A percentile compares a stretch with the other conserved stretches of the same genome.
These are phyloP conservation scores for Pangasius mekongensis DNA, from an alignment of 2,797 vertebrate species.

Conservation along the genomic window DNA sequence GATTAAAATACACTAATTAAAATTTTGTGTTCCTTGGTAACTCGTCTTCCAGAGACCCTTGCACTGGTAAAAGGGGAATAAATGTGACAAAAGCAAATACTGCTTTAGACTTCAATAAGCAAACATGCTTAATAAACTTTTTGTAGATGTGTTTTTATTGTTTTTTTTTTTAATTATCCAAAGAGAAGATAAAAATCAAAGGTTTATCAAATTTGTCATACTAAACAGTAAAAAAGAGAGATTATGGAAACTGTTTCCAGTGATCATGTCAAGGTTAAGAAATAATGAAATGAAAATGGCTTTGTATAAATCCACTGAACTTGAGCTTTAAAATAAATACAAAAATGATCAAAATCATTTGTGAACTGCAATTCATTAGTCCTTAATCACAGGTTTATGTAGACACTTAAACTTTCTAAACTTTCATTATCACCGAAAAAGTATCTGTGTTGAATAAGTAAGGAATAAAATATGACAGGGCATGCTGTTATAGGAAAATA, in stretches of 20 bases:
- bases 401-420: conserved; percentile 9
- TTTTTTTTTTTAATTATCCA: conserved; percentile 19
- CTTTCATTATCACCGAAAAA: conserved; percentile 4
- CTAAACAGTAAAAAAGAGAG: neutral
- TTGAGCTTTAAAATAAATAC: neutral
- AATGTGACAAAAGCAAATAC: conserved; percentile 99
- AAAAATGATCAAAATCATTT: neutral
- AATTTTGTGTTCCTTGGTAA: conserved; percentile 99
- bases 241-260: neutral
- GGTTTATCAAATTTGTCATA: conserved; percentile 7
- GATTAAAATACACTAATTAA: conserved; percentile 99
- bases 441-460: conserved; percentile 1
- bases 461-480: neutral
- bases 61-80: conserved; percentile 99
- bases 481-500: neutral
- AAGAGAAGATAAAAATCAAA: conserved; percentile 20
- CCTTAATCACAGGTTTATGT: neutral
- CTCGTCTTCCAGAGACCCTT: conserved; percentile 99
- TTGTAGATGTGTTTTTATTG: conserved; percentile 43
- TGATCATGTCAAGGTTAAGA: conserved; percentile 12
- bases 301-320: neutral
- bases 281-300: neutral
- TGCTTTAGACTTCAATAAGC: conserved; percentile 99
- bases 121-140: conserved; percentile 86
- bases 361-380: neutral